Conservation (phyloP, 2,888 invertebrate species). For the Anticlea derivata region DNA sequence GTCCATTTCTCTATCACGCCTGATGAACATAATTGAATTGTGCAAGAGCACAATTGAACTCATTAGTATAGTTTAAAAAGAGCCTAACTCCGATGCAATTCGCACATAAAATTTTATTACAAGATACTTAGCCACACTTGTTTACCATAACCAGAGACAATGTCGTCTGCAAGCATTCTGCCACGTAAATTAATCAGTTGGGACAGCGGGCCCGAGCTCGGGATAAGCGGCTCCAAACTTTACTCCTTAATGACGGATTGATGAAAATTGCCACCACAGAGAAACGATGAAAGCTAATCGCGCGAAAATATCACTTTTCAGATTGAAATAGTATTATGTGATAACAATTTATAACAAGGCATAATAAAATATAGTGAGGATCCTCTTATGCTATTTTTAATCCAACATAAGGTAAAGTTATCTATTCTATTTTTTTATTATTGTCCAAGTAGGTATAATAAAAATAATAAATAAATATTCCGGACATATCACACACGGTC, state of each 20-base stretch:
- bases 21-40: no score
- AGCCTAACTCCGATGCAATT: background rate
- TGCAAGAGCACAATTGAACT: no score
- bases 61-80: background rate
- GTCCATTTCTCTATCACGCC: no score
- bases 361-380: no score
- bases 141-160: constrained; percentile 19
- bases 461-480: no score
- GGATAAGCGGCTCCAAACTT: constrained; percentile 65
- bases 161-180: constrained; percentile 36
- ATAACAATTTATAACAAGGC: no score
- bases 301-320: constrained; percentile 36
- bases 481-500: no score
- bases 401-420: no score
- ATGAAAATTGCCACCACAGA: constrained; percentile 54
- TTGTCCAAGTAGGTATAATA: no score
- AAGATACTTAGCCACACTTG: constrained; percentile 1
- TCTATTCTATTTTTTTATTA: no score
- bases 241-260: constrained; percentile 65
- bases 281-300: constrained; percentile 58
- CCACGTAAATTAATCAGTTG: constrained; percentile 65
- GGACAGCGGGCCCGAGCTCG: constrained; percentile 56
- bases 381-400: no score
- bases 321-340: constrained; percentile 4
- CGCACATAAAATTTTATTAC: background rate